Conservation (phyloP, 2,888 invertebrate species). For the Pasiphila rectangulata region DNA sequence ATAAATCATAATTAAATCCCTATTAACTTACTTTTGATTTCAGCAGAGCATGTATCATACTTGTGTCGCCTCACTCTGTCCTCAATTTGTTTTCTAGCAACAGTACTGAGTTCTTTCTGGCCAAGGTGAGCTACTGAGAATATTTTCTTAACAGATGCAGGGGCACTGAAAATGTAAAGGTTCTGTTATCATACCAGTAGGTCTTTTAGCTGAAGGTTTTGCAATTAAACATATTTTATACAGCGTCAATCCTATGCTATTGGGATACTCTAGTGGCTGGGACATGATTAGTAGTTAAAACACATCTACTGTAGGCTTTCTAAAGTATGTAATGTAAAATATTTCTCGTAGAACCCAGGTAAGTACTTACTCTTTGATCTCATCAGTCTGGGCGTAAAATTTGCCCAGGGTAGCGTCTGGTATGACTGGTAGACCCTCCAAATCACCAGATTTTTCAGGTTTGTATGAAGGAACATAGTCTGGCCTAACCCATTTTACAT, state of each 20-base stretch:
- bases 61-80: constrained; percentile 85
- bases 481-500: constrained; percentile 90
- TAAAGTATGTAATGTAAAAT: too few species aligned
- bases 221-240: too few species aligned
- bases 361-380: constrained; percentile 84
- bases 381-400: constrained; percentile 82
- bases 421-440: constrained; percentile 79
- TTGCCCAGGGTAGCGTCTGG: constrained; percentile 71
- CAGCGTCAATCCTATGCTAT: too few species aligned
- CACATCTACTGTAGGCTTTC: too few species aligned
- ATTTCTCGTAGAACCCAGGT: too few species aligned
- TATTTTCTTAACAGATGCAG: constrained; percentile 85
- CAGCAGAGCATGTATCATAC: constrained; percentile 85
- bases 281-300: too few species aligned
- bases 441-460: constrained; percentile 87
- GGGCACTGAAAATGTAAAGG: constrained; percentile 79
- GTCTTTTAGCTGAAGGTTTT: too few species aligned
- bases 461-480: constrained; percentile 83
- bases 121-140: constrained; percentile 86
- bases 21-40: constrained; percentile 85
- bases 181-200: background rate
- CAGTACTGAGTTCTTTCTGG: constrained; percentile 70
- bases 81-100: constrained; percentile 78
- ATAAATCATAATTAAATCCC: too few species aligned
- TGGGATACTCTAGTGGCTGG: too few species aligned